phyloP scores from a whole-genome alignment of 2,888 invertebrate species.

The Cheilosia variabilis region DNA sequence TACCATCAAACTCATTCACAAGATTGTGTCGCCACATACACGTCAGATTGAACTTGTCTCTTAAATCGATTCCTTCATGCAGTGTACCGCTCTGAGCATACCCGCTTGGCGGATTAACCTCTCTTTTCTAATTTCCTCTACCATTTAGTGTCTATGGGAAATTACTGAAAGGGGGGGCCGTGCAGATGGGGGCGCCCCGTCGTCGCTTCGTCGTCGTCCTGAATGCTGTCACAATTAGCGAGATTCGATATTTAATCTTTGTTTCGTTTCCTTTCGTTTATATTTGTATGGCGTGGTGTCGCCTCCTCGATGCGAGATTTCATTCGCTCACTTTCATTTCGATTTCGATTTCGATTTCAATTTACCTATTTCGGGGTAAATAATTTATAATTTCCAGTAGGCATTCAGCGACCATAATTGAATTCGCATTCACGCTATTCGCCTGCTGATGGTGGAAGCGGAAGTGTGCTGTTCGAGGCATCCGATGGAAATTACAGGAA shows the following conservation, averaged over 20 bases:
- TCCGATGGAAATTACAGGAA: conserved; percentile 73
- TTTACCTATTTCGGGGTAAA: conserved; percentile 63
- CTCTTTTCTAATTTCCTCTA: conserved; percentile 56
- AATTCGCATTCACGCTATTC: conserved; percentile 63
- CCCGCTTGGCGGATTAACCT: conserved; percentile 9
- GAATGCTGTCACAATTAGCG: conserved; percentile 29
- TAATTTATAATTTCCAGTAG: conserved; percentile 71
- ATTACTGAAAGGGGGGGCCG: conserved; percentile 1
- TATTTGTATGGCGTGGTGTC: not conserved
- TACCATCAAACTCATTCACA: conserved; percentile 48
- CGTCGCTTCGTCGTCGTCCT: not conserved
- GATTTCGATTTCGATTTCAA: conserved; percentile 72
- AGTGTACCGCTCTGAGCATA: conserved; percentile 32
- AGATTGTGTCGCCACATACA: conserved; percentile 24
- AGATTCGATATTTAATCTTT: conserved; percentile 67
- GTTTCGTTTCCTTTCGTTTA: conserved; percentile 50
- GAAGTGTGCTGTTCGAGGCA: conserved; percentile 69
- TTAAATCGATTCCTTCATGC: conserved; percentile 48
- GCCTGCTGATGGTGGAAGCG: conserved; percentile 42
- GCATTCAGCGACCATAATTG: conserved; percentile 70
- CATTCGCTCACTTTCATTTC: conserved; percentile 60
- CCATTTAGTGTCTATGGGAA: conserved; percentile 18
- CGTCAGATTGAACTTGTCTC: conserved; percentile 35
- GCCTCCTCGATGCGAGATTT: conserved; percentile 26
- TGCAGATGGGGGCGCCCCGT: not conserved